phyloP scores from a whole-genome alignment of 1,140 invertebrate genomes.

The Hirudo medicinalis region DNA sequence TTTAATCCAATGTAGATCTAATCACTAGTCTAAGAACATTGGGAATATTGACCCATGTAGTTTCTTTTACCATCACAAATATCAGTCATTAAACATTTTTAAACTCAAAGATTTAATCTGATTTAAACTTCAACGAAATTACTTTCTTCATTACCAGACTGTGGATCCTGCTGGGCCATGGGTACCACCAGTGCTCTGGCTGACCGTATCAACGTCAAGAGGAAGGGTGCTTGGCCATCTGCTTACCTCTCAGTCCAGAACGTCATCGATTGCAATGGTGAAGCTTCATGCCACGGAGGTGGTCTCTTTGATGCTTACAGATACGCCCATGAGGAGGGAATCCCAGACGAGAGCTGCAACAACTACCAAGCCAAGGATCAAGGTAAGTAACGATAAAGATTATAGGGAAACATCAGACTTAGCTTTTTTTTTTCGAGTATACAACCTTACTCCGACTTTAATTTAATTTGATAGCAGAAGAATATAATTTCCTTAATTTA shows the following conservation, averaged over 20 bases:
- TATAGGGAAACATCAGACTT: too few relatives aligned
- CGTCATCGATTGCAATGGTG: constrained; percentile 43
- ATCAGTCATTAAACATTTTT: too few relatives aligned
- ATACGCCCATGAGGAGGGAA: constrained; percentile 42
- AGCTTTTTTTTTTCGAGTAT: too few relatives aligned
- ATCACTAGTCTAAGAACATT: too few relatives aligned
- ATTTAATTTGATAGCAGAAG: too few relatives aligned
- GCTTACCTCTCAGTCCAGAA: constrained; percentile 43
- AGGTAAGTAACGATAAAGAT: constrained; percentile 26
- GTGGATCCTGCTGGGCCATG: constrained; percentile 48
- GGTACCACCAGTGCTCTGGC: constrained; percentile 43
- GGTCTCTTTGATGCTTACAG: constrained; percentile 38
- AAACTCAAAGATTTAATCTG: too few relatives aligned
- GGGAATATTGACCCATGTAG: too few relatives aligned
- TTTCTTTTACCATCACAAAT: too few relatives aligned
- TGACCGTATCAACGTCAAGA: constrained; percentile 45
- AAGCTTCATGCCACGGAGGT: constrained; percentile 36
- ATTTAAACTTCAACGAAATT: too few relatives aligned
- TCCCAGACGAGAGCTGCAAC: constrained; percentile 46
- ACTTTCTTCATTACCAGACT: constrained; percentile 32
- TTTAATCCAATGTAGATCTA: too few relatives aligned
- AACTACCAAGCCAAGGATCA: constrained; percentile 46
- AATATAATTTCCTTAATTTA: too few relatives aligned
- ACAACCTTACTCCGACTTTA: too few relatives aligned
- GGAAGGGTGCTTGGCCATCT: constrained; percentile 42